Conservation (phyloP, 2,113 vertebrate species). For the Phrynosoma platyrhinos region DNA sequence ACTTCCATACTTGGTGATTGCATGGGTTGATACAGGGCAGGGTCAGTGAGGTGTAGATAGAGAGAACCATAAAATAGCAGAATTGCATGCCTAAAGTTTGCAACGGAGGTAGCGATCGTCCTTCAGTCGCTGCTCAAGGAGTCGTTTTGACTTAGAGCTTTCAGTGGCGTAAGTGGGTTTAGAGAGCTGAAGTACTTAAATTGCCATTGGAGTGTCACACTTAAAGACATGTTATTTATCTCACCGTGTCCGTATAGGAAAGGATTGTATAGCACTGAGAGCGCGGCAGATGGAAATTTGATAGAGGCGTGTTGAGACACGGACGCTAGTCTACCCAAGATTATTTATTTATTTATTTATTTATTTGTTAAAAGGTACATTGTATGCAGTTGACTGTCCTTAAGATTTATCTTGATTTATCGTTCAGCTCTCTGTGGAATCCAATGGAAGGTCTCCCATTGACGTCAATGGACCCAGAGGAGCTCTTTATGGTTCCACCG, state of each 20-base stretch:
- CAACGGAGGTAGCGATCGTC: no score
- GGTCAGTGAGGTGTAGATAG: no score
- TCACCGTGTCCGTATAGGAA: neutral
- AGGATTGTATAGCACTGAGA: neutral
- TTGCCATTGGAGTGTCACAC: neutral
- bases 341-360: no score
- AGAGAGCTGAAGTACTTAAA: neutral
- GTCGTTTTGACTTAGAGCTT: neutral
- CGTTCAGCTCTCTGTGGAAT: neutral
- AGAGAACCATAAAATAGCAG: no score
- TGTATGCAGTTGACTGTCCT: neutral
- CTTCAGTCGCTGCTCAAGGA: neutral
- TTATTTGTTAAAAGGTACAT: neutral
- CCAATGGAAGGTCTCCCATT: neutral
- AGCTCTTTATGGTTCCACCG: neutral
- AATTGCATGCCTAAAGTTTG: no score
- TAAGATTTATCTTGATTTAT: neutral
- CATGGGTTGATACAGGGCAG: no score
- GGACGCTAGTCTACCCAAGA: no score
- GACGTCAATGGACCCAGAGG: neutral
- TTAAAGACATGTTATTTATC: no score
- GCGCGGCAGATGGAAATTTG: neutral
- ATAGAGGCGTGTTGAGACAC: neutral
- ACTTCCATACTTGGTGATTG: no score
- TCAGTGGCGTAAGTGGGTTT: neutral